Base-by-base conservation (phyloP, 2,888 invertebrate genomes). In the Nomada goodeniana region DNA sequence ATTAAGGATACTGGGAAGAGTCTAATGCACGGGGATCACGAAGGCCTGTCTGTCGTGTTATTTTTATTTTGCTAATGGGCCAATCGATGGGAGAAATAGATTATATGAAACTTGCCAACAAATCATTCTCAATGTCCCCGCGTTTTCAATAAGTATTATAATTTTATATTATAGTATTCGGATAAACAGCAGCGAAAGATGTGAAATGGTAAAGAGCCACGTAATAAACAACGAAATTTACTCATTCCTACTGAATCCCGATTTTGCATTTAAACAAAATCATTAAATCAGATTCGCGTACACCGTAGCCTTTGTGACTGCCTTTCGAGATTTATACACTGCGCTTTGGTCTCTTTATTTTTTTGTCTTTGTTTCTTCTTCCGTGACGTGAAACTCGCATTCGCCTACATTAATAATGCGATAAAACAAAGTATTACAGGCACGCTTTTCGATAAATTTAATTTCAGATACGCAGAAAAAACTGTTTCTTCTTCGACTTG, bases 191-290 rank as follows among this genome's bases (percentile, higher is more conserved):
- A 50, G 15, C 10, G 47, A 42, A 36, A 15, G 15, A 44, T 20
- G 26, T 18, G 13, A 44, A 26, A 53, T 63, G 29, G 47, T 29
- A 55, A 64, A 52, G 4, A 50, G 4, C 52, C n/a, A 13, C 11
- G 55, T n/a, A 20, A 44, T 72, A 64, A 64, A 55, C 53, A 72
- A 44, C 20, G 26, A 44, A 64, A 64, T 72, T 55, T 13, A n/a
- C 55, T 26, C 26, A 3, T 44, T 23, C 18, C 20, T 2, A 5
- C 53, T 20, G 55, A 72, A 55, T 53, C 53, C 53, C 23, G 53
- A 52, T 53, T 26, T 63, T 42, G 42, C 42, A 53, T 23, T 72
- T 63, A 7, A 53, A 9, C 53, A 26, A 15, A 18, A 18, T 15
- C 42, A 63, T 26, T 44, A 42, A 63, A 63, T 72, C 53, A 26